These are phyloP conservation scores for Poecilia wingei DNA, from an alignment of 2,797 vertebrate species.

Conservation along the genomic window DNA sequence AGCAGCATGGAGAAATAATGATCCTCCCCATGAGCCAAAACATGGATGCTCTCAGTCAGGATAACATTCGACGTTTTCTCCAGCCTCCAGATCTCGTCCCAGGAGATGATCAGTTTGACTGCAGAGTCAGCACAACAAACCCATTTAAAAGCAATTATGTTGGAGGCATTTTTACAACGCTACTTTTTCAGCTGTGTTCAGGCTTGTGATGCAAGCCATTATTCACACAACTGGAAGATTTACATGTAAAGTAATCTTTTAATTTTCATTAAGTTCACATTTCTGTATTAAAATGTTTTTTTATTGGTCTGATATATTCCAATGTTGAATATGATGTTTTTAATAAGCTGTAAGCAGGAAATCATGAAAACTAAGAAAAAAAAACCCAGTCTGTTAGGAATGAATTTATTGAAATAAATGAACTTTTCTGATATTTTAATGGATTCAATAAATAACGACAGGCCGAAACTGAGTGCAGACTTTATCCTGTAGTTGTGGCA, in stretches of 20 bases:
- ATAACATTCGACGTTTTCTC: constrained; percentile 94
- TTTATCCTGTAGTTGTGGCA: neutral
- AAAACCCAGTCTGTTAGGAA: neutral
- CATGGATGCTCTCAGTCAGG: constrained; percentile 93
- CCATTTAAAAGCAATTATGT: constrained; percentile 7
- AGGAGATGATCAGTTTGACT: constrained; percentile 95
- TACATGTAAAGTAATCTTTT: neutral
- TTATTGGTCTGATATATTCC: neutral
- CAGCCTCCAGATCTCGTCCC: constrained; percentile 94
- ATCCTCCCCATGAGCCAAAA: constrained; percentile 88
- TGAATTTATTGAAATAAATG: neutral
- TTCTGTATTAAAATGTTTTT: neutral
- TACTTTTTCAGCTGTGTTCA: neutral
- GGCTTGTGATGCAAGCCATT: neutral
- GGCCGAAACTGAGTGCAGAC: neutral
- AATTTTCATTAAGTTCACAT: neutral
- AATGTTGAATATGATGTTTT: neutral
- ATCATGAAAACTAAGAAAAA: neutral
- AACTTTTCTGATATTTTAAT: neutral
- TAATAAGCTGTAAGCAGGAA: neutral
- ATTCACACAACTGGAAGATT: neutral
- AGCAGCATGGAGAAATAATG: constrained; percentile 98
- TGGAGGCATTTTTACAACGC: neutral
- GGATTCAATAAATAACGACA: neutral
- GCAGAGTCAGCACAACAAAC: constrained; percentile 28